Evolutionary conservation across 2,113 vertebrate species (phyloP), one percentile per base, ranked within the genome.

Genomic region (Strigops habroptila): DNA sequence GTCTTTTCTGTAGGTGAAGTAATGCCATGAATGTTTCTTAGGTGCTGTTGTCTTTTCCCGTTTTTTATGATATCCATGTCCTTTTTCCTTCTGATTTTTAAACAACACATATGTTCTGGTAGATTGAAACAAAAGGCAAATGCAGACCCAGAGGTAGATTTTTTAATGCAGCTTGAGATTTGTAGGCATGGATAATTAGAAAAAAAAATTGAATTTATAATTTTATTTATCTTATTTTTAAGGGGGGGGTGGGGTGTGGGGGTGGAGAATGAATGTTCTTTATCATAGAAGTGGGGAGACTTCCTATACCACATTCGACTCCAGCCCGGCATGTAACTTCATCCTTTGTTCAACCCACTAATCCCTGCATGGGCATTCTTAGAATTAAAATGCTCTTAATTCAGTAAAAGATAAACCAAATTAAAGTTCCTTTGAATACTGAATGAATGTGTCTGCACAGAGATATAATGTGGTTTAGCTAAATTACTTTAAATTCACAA

Each of bases 401-500:
- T 89, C 62, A 76, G 65, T 77, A 82, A 85, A 92, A 87, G 53
- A 89, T 85, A 92, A 88, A 91, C 74, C 16, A 84, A 90, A 90
- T 92, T 30, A 81, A 89, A 91, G 31, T 85, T 95, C n/a, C n/a
- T 94, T 92, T 94, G 76, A 55, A 67, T 76, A 82, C 4, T 24
- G 63, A 85, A 82, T 79, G 63, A 90, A 11, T 53, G 39, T 76
- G n/a, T 92, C 52, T 65, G 48, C 62, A 85, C 19, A 62, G 41
- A 93, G 82, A 73, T 82, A 59, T 39, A 91, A 71, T 87, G 81
- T 68, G 74, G 94, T 93, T 96, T 82, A 90, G 84, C 52, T 94
- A 94, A 95, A 92, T 82, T 74, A 57, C 86, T 91, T 91, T 82
- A 76, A 68, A 91, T 91, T 94, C 78, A 82, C 91, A 85, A 57